These are phyloP conservation scores for Polyodon spathula DNA, from an alignment of 2,113 vertebrate genomes.

Conservation along the genomic window DNA sequence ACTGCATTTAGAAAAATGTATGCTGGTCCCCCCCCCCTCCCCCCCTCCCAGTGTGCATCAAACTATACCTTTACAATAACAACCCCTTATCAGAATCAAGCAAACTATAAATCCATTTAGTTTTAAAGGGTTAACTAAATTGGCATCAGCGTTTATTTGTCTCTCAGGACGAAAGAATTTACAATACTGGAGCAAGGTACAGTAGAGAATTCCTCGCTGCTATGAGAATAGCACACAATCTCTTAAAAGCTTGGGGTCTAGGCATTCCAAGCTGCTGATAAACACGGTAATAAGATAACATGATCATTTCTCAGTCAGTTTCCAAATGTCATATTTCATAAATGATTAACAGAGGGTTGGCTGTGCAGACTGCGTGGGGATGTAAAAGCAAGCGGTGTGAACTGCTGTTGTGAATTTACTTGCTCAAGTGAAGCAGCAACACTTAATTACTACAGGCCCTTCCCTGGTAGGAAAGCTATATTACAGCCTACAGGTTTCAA, in stretches of 20 bases:
- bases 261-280: background rate
- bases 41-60: no score
- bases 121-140: background rate
- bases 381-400: background rate
- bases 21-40: no score
- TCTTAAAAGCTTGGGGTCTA: no score
- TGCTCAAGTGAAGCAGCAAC: no score
- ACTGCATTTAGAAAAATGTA: no score
- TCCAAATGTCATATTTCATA: background rate
- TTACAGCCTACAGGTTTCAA: no score
- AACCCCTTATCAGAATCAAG: background rate
- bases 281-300: conserved; percentile 3
- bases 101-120: background rate
- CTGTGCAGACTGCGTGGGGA: background rate
- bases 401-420: background rate
- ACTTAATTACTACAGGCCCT: no score
- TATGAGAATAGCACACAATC: background rate
- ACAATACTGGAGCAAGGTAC: background rate
- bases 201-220: background rate
- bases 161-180: background rate
- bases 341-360: background rate
- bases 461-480: no score
- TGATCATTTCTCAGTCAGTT: background rate
- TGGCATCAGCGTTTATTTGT: background rate
- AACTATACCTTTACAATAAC: no score